Evolutionary conservation across 2,113 vertebrate species (phyloP).

Genomic region (Planiliza haematocheilus): DNA sequence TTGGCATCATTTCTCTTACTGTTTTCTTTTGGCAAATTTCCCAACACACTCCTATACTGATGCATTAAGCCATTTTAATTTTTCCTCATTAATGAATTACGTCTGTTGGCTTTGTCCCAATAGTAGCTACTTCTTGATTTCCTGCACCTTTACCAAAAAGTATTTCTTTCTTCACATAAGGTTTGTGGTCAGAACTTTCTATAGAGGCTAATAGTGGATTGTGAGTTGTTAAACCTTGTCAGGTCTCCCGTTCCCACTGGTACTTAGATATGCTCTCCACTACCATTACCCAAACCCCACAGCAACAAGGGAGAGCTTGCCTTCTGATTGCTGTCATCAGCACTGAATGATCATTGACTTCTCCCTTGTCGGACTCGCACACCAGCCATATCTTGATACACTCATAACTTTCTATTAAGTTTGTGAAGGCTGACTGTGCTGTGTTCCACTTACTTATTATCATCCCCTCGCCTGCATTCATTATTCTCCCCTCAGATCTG

Average conservation of each 20-base stretch:
- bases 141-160: conserved; percentile 12
- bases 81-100: neutral
- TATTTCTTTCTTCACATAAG: conserved; percentile 23
- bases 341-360: conserved; percentile 65
- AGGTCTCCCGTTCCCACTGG: conserved; percentile 43
- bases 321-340: conserved; percentile 70
- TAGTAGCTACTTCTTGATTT: conserved; percentile 11
- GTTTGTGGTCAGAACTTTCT: conserved; percentile 45
- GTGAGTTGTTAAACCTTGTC: conserved; percentile 54
- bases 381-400: conserved; percentile 52
- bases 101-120: neutral
- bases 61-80: neutral
- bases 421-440: conserved; percentile 53
- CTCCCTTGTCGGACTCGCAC: conserved; percentile 54
- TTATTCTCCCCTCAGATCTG: conserved; percentile 53
- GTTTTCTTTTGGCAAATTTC: neutral
- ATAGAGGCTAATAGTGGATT: conserved; percentile 38
- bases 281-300: conserved; percentile 59
- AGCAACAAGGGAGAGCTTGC: conserved; percentile 41
- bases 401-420: conserved; percentile 69
- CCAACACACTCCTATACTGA: neutral
- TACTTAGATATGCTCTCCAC: conserved; percentile 54
- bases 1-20: neutral
- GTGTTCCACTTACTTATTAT: conserved; percentile 46
- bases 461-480: conserved; percentile 54